Evolutionary conservation across 2,888 invertebrate species (phyloP).

Genomic region (Willowsia nigromaculata): DNA sequence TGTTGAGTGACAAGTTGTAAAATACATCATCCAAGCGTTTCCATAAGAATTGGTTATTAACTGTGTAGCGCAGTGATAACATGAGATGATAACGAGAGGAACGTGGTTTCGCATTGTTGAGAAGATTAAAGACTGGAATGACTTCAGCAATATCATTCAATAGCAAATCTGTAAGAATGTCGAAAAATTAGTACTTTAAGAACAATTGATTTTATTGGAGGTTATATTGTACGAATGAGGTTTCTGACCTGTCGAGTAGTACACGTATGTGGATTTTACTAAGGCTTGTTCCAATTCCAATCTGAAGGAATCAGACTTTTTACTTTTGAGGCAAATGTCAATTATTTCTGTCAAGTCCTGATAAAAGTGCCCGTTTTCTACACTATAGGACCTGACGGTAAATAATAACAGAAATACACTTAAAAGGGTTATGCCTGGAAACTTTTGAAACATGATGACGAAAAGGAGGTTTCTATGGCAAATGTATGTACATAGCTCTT

Average conservation of each 20-base stretch:
- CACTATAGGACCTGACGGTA: not conserved
- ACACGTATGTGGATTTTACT: not conserved
- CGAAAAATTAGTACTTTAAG: not conserved
- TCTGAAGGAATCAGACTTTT: not conserved
- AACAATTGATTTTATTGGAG: not conserved
- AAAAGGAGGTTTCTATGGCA: too few relatives aligned
- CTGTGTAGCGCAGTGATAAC: not conserved
- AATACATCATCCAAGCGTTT: not conserved
- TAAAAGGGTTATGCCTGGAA: not conserved
- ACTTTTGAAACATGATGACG: not conserved
- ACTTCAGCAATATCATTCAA: not conserved
- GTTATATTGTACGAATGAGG: not conserved
- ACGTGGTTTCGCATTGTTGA: not conserved
- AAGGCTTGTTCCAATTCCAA: not conserved
- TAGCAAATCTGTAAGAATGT: not conserved
- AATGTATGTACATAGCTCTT: too few relatives aligned
- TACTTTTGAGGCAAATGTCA: not conserved
- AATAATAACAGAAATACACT: not conserved
- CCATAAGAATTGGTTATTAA: not conserved
- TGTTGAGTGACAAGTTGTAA: not conserved
- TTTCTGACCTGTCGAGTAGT: conserved; percentile 8
- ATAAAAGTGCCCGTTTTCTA: not conserved
- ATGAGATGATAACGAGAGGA: not conserved
- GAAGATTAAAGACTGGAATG: not conserved
- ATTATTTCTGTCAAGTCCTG: not conserved